Evolutionary conservation across 2,888 invertebrate genomes (phyloP).

Genomic region (Callyntrura guangdongensis): DNA sequence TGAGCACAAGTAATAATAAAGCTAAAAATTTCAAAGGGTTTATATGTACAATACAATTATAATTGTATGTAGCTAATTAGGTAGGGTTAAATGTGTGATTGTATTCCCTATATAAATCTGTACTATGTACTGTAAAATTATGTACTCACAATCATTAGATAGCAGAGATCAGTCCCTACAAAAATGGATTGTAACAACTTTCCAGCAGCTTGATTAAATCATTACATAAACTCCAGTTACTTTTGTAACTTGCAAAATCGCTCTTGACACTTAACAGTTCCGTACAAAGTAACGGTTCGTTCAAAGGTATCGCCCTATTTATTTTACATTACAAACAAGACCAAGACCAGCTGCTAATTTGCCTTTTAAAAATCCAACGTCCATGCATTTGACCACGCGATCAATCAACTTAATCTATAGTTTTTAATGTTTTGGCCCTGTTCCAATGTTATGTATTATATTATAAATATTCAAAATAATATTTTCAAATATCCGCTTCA

Average conservation of each 20-base stretch:
- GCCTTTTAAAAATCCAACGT: background rate
- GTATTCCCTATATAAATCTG: background rate
- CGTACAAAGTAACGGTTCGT: background rate
- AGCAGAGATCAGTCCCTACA: conserved; percentile 35
- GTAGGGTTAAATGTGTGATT: background rate
- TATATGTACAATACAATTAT: background rate
- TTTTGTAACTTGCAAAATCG: background rate
- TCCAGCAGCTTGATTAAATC: conserved; percentile 14
- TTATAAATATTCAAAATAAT: conserved; percentile 46
- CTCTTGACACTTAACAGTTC: background rate
- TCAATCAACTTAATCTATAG: conserved; percentile 38
- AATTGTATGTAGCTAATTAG: conserved; percentile 4
- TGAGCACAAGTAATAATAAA: conserved; percentile 70
- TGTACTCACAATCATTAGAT: conserved; percentile 18
- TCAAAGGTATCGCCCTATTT: background rate
- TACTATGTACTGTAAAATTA: background rate
- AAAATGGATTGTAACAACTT: conserved; percentile 31
- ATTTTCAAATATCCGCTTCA: conserved; percentile 28
- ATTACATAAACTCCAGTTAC: background rate
- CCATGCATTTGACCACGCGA: background rate
- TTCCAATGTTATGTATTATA: background rate
- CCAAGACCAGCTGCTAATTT: background rate
- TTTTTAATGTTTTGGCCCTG: conserved; percentile 44
- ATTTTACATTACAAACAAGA: conserved; percentile 23
- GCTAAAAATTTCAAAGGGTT: conserved; percentile 29